Evolutionary conservation across 2,797 vertebrate genomes (phyloP).

Genomic region (Argyrosomus regius): DNA sequence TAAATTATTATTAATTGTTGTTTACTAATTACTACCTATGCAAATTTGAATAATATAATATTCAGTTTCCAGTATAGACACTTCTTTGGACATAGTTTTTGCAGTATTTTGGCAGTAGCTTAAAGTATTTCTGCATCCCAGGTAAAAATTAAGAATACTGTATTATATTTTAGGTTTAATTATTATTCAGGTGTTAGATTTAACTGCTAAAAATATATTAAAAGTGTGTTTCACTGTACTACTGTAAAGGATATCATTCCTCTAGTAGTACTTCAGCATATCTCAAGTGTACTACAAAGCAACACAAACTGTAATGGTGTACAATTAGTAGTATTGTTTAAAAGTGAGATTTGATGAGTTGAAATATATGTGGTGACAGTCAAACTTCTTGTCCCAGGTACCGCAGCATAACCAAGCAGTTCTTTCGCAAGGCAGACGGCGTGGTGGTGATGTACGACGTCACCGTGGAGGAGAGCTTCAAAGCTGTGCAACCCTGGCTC

Average conservation of each 20-base stretch:
- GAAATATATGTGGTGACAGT: background rate
- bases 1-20: no score
- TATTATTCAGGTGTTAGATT: background rate
- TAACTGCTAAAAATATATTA: background rate
- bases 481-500: constrained; percentile 90
- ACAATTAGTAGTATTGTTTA: background rate
- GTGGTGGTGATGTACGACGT: constrained; percentile 93
- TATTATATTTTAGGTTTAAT: background rate
- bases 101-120: background rate
- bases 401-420: constrained; percentile 93
- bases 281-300: background rate
- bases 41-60: background rate
- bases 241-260: background rate
- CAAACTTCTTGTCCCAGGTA: constrained; percentile 80
- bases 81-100: background rate
- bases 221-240: background rate
- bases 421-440: constrained; percentile 93
- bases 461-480: constrained; percentile 90
- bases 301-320: background rate
- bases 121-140: background rate
- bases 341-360: background rate
- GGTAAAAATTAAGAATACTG: background rate
- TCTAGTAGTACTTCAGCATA: background rate
- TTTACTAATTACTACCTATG: no score
- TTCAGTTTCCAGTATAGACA: no score